A percentile compares a stretch with the other conserved stretches of the same genome.
These are phyloP conservation scores for Diadromus collaris DNA, from an alignment of 2,888 invertebrate genomes.

Conservation along the genomic window DNA sequence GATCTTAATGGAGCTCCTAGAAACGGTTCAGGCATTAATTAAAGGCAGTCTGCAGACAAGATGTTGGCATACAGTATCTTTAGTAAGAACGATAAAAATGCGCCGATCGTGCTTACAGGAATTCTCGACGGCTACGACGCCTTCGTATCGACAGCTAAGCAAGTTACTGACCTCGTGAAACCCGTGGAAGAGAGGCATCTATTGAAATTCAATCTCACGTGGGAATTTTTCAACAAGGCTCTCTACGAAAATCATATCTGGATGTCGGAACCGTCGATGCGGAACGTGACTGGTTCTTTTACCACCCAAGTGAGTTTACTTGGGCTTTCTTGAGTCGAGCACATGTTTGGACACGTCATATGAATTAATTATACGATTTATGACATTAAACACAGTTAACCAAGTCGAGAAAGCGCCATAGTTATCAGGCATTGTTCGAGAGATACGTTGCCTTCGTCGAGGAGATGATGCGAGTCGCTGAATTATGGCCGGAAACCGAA, in stretches of 20 bases:
- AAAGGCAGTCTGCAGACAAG: too few species aligned
- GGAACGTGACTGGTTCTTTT: conserved; percentile 74
- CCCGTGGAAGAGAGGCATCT: conserved; percentile 84
- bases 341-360: background rate
- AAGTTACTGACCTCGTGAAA: conserved; percentile 82
- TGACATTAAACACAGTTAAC: conserved; percentile 69
- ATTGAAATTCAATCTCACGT: conserved; percentile 84
- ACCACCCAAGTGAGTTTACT: conserved; percentile 77
- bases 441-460: conserved; percentile 83
- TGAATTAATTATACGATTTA: background rate
- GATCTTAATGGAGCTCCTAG: too few species aligned
- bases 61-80: background rate
- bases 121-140: conserved; percentile 85
- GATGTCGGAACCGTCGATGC: conserved; percentile 81
- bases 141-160: conserved; percentile 83
- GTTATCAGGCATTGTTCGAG: conserved; percentile 80
- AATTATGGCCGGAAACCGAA: conserved; percentile 82
- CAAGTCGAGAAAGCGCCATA: conserved; percentile 76
- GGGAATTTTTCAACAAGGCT: conserved; percentile 86
- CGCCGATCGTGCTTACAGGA: conserved; percentile 75
- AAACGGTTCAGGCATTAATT: too few species aligned
- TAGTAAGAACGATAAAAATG: conserved; percentile 11
- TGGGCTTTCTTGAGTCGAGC: background rate
- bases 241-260: conserved; percentile 83
- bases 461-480: conserved; percentile 82